Evolutionary conservation across 2,888 invertebrate genomes (phyloP), one percentile per base, ranked within the genome.

Genomic region (Clepsis dumicolana): DNA sequence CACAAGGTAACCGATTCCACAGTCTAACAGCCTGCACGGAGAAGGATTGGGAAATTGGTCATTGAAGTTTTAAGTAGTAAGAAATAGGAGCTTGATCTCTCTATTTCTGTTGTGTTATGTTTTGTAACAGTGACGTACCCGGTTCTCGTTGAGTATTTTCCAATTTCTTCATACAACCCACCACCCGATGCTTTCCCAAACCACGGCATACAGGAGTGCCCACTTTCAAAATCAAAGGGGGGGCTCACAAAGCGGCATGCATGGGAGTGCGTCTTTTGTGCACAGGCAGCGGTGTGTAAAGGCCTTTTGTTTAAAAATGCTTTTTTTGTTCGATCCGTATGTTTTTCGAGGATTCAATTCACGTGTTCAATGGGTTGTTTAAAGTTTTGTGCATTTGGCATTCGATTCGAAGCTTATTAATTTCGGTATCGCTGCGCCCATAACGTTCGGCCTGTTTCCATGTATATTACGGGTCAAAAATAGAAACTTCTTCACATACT

Each of bases 241-340:
- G 69, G 52, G 62, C 52, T 38, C 50, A 71, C 65, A 70, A 70
- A 64, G 70, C 65, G 41, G 32, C 64, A 70, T 61, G 64, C 64
- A 72, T 67, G 67, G 66, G 70, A 71, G 70, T 64, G 66, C 66
- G 32, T 57, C 71, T 67, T 70, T 72, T 70, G 67, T 72, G 56
- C 61, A 35, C 38, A 57, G 12, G 60, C 71, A 70, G 48, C 59
- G 64, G 70, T 57, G 53, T 59, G 70, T 53, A 63, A 52, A 67
- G 60, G 35, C 21, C 32, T 59, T 61, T 68, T 68, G 63, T 64
- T 68, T 65, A 60, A 63, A 67, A 56, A 48, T 21, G 27, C 25
- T 52, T 67, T 67, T 41, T 44, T 57, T 63, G 67, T 67, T 57
- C 62, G 56, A 38, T 56, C 21, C 18, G 48, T 62, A 38, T 67